Percentiles rank a stretch among this genome's conserved stretches.
phyloP scores from a whole-genome alignment of 2,797 vertebrate genomes.

The Cyprinella venusta region DNA sequence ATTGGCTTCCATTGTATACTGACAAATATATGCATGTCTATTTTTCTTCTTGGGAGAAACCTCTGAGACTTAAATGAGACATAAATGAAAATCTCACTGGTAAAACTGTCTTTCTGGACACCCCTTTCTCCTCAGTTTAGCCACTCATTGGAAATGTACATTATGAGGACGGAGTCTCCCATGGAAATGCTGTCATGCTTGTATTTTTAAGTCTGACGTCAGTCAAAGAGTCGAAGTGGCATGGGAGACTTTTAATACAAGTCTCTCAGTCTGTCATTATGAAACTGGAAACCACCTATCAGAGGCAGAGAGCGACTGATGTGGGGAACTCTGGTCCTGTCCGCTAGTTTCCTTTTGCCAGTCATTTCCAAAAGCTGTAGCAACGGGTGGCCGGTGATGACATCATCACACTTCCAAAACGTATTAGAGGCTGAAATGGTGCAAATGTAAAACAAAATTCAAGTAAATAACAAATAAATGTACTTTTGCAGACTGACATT shows the following conservation, averaged over 20 bases:
- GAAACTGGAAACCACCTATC: slow-evolving; percentile 79
- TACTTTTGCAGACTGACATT: neutral
- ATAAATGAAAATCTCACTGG: neutral
- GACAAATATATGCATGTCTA: neutral
- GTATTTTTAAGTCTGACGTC: slow-evolving; percentile 82
- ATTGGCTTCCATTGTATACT: neutral
- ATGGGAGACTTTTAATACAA: slow-evolving; percentile 78
- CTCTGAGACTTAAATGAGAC: neutral
- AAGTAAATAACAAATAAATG: neutral
- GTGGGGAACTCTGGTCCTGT: slow-evolving; percentile 80
- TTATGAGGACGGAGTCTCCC: slow-evolving; percentile 43
- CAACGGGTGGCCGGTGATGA: slow-evolving; percentile 75
- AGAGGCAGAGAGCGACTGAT: slow-evolving; percentile 79
- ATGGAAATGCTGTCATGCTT: slow-evolving; percentile 75
- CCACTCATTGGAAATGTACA: slow-evolving; percentile 36
- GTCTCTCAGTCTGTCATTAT: slow-evolving; percentile 84
- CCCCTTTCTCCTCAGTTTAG: slow-evolving; percentile 38
- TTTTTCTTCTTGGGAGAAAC: neutral
- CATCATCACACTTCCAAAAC: slow-evolving; percentile 68
- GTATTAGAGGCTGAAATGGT: neutral
- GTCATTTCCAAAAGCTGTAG: slow-evolving; percentile 79
- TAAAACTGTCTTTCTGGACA: neutral
- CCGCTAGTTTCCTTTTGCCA: slow-evolving; percentile 69
- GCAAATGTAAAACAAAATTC: neutral
- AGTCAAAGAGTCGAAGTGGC: slow-evolving; percentile 72